A percentile compares a stretch with the other conserved stretches of the same genome.
Evolutionary conservation across 2,797 vertebrate species (phyloP).

Genomic region (Sebastes nivosus): DNA sequence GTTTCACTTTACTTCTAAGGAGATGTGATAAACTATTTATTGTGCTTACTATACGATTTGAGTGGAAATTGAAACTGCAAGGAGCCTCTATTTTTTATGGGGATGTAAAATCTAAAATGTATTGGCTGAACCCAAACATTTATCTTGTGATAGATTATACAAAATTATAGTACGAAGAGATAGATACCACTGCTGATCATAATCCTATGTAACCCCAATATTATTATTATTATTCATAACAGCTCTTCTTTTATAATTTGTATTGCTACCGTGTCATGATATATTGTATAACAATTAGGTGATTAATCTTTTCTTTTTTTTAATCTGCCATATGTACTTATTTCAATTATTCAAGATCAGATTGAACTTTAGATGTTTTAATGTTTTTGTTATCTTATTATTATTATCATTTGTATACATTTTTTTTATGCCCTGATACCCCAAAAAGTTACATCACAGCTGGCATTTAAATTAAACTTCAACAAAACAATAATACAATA

Average conservation of each 20-base stretch:
- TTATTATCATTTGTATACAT: too few relatives aligned
- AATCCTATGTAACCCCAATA: neutral
- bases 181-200: neutral
- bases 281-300: neutral
- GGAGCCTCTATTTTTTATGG: neutral
- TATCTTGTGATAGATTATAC: neutral
- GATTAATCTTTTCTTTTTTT: neutral
- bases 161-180: neutral
- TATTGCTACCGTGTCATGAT: neutral
- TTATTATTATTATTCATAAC: neutral
- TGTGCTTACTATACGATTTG: neutral
- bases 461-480: neutral
- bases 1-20: slow-evolving; percentile 24
- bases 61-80: neutral
- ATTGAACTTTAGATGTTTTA: neutral
- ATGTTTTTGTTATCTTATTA: neutral
- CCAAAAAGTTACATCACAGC: neutral
- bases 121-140: neutral
- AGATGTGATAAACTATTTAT: slow-evolving; percentile 21
- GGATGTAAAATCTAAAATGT: neutral
- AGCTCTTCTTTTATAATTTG: neutral
- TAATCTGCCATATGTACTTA: neutral
- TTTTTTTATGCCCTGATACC: neutral
- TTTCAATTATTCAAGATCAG: neutral
- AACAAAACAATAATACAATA: too few relatives aligned